These are phyloP conservation scores for Ia io DNA, from an alignment of 2,113 vertebrate genomes.

Conservation along the genomic window DNA sequence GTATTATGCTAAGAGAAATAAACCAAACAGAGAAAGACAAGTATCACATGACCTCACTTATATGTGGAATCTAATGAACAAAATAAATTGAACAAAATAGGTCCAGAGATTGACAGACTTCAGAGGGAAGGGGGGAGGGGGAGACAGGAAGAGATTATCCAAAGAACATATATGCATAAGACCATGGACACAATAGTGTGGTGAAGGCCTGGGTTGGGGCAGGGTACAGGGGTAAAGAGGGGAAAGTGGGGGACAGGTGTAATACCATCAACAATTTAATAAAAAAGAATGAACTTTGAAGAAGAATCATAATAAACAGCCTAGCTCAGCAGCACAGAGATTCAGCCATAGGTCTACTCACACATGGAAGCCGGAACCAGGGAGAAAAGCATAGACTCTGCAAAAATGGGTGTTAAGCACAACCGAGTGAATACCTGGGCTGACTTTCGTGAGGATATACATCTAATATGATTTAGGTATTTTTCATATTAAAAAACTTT, in stretches of 20 bases:
- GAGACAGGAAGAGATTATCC: not conserved
- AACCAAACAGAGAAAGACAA: not conserved
- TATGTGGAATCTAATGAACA: not conserved
- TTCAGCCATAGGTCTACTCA: not conserved
- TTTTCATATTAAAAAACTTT: not conserved
- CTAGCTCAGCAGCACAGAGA: not conserved
- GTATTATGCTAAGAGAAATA: not conserved
- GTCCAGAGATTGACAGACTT: not conserved
- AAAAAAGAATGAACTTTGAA: not conserved
- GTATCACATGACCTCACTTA: not conserved
- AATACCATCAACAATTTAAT: not conserved
- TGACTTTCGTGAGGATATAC: not conserved
- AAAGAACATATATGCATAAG: not conserved
- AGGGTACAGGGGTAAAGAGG: not conserved
- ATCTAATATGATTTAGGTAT: not conserved
- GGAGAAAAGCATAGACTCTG: not conserved
- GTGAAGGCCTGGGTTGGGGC: not conserved
- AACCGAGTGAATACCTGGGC: too few relatives aligned
- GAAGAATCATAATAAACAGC: not conserved
- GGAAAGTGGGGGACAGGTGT: not conserved
- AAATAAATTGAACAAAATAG: not conserved
- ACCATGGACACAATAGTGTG: not conserved
- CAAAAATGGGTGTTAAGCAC: not conserved
- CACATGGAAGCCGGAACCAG: rapidly evolving
- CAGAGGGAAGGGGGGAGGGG: not conserved